phyloP scores from a whole-genome alignment of 2,888 invertebrate species.

The Xanthostigma xanthostigma region DNA sequence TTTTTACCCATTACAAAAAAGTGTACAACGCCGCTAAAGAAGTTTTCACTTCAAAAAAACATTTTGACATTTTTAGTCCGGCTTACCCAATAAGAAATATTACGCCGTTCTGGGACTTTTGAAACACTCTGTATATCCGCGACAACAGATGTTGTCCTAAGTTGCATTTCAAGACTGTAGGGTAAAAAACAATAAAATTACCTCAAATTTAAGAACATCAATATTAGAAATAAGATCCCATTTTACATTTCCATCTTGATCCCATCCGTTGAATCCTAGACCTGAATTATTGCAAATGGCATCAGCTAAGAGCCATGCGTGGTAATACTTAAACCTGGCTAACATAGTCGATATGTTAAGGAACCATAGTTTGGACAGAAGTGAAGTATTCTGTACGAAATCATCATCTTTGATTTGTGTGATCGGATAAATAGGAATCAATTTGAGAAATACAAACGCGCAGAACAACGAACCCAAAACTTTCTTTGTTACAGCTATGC shows the following conservation, averaged over 20 bases:
- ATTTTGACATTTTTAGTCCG: no score
- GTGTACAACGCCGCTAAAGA: no score
- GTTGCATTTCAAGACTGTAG: not conserved
- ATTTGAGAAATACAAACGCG: slow-evolving; percentile 53
- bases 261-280: slow-evolving; percentile 73
- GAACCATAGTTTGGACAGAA: slow-evolving; percentile 56
- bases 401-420: slow-evolving; percentile 51
- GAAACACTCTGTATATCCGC: no score
- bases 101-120: no score
- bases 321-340: slow-evolving; percentile 85
- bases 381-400: slow-evolving; percentile 41
- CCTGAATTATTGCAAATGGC: slow-evolving; percentile 92
- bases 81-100: no score
- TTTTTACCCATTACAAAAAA: no score
- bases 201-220: slow-evolving; percentile 77
- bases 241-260: slow-evolving; percentile 53
- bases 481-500: slow-evolving; percentile 55
- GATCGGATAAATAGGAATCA: slow-evolving; percentile 57
- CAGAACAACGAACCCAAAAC: slow-evolving; percentile 52
- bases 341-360: slow-evolving; percentile 59
- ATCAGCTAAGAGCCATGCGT: slow-evolving; percentile 93
- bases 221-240: slow-evolving; percentile 94
- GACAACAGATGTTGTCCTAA: no score
- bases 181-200: slow-evolving; percentile 24
- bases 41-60: no score